phyloP scores from a whole-genome alignment of 2,113 vertebrate species.

The Lonchura striata region DNA sequence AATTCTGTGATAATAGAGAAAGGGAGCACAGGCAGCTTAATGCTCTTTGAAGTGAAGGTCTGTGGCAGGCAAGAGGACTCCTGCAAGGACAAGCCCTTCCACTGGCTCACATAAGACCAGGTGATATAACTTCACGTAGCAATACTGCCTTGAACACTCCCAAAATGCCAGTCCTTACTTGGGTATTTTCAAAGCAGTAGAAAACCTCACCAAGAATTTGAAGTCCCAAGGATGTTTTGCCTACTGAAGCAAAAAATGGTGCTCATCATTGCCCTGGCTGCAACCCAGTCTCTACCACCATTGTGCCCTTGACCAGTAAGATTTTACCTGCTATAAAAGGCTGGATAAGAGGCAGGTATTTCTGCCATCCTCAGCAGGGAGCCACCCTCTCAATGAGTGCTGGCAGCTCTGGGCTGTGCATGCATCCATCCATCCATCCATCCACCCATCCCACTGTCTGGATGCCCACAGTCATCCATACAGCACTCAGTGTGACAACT shows the following conservation, averaged over 20 bases:
- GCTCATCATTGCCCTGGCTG: neutral
- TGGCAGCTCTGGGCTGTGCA: fast-evolving
- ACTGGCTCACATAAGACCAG: neutral
- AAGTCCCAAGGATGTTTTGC: fast-evolving
- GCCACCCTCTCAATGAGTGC: fast-evolving
- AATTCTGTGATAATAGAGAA: neutral
- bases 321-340: neutral
- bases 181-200: neutral
- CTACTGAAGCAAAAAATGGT: neutral
- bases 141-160: neutral
- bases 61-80: neutral
- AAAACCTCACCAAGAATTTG: neutral
- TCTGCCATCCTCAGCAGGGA: neutral
- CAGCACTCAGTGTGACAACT: neutral
- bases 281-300: neutral
- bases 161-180: neutral
- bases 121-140: neutral
- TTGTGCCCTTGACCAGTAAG: neutral
- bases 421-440: neutral
- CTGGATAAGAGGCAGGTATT: neutral
- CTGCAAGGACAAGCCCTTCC: neutral
- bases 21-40: neutral
- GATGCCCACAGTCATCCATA: neutral
- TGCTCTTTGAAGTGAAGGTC: neutral
- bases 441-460: neutral